A percentile compares a stretch with the other conserved stretches of the same genome.
phyloP scores from a whole-genome alignment of 1,140 invertebrate genomes.

The Trichonephila clavata region DNA sequence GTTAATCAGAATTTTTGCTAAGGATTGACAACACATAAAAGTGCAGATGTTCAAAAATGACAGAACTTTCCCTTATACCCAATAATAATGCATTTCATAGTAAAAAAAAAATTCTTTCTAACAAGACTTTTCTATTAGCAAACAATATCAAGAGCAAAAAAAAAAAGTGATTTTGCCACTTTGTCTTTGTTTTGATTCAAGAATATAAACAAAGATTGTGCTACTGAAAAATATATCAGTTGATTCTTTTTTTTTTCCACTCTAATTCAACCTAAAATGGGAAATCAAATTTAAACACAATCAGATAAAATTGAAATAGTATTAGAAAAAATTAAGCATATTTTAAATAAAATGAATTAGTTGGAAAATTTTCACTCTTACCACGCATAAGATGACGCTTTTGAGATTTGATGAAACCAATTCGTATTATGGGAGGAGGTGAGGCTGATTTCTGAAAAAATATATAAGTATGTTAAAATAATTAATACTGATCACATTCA shows the following conservation, averaged over 20 bases:
- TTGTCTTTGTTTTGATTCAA: neutral
- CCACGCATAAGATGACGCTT: conserved; percentile 11
- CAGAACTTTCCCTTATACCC: no score
- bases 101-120: no score
- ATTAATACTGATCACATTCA: no score
- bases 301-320: neutral
- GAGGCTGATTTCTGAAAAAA: conserved; percentile 17
- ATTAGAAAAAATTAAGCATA: neutral
- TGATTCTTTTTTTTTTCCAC: neutral
- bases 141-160: neutral
- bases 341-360: neutral
- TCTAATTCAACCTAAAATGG: neutral
- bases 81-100: no score
- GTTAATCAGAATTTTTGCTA: no score
- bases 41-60: no score
- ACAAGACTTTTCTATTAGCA: no score
- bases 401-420: conserved; percentile 39
- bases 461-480: neutral
- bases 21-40: no score
- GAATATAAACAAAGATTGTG: conserved; percentile 5
- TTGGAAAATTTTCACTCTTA: neutral
- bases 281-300: neutral
- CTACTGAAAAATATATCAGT: neutral
- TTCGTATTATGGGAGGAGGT: conserved; percentile 18
- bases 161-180: neutral